Base-by-base conservation (phyloP, 1,140 invertebrate species). In the Anagrus nilaparvatae region DNA sequence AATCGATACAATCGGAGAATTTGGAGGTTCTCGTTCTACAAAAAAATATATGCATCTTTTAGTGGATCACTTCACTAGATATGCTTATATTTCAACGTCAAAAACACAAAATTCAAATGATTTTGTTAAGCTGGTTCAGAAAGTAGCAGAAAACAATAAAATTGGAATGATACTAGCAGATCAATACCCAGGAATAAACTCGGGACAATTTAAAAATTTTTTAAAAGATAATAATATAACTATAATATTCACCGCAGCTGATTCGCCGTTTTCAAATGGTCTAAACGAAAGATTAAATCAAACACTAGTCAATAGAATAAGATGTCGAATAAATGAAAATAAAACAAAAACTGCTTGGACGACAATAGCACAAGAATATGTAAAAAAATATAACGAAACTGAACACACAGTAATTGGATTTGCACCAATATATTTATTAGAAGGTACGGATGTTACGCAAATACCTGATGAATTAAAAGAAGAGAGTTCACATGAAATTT, bases 51-150 rank as follows among this genome's bases (percentile, higher is more conserved):
- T 59, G 18, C 56, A 57, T 37, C 29, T 61, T 7, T 14, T 60
- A 8, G 49, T 50, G 5, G 54, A 54, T 37, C 54, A 59, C 21
- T 56, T 57, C 43, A 55, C 44, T 32, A 51, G 59, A 56, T 61
- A 37, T 46, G 58, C 51, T 23, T 61, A 33, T 47, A 60, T 54
- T 45, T 32, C 40, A 43, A 59, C 55, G 17, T 64, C 56, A 46
- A 56, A 53, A 57, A 56, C 42, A 6, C 50, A 60, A 50, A 53
- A 32, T 29, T 39, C 55, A 20, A 50, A 38, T 38, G 61, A 60
- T 46, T 65, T 63, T 33, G 55, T 66, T 5, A 61, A 60, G 52
- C 35, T 64, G 52, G 24, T 61, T n/a, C n/a, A n/a, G n/a, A 47
- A 59, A 2, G 17, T 52, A 21, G 2, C 20, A 20, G 18, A 58